Percentiles rank a stretch among this genome's conserved stretches.
These are phyloP conservation scores for Petroica traversi DNA, from an alignment of 2,113 vertebrate species.

Conservation along the genomic window DNA sequence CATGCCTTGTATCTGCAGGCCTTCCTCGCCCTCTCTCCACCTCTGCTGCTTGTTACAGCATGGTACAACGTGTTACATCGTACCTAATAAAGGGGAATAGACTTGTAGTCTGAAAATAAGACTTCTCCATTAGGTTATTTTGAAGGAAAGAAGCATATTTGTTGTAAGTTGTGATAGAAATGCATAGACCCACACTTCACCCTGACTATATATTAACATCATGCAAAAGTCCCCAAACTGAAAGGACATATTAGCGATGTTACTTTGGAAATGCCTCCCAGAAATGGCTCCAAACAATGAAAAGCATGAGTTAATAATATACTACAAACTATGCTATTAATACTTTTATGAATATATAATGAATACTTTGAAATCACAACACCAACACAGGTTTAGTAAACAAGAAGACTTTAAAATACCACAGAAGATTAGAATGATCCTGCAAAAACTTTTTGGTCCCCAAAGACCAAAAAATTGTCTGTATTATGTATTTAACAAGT, in stretches of 20 bases:
- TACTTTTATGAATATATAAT: not conserved
- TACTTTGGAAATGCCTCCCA: not conserved
- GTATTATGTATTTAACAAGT: not conserved
- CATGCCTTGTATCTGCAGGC: not conserved
- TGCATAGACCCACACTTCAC: fast-evolving
- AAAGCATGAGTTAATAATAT: not conserved
- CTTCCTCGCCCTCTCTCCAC: not conserved
- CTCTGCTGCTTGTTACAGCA: not conserved
- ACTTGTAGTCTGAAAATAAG: not conserved
- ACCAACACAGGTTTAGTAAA: not conserved
- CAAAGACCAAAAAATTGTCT: not conserved
- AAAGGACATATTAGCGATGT: not conserved
- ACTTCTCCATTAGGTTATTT: not conserved
- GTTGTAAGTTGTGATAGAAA: not conserved
- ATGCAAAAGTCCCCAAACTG: not conserved
- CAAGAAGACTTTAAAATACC: not conserved
- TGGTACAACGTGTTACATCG: too few relatives aligned
- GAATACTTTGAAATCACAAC: not conserved
- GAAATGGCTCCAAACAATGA: not conserved
- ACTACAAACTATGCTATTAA: not conserved
- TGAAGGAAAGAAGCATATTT: not conserved
- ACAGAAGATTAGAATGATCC: not conserved
- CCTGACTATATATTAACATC: not conserved
- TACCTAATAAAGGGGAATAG: not conserved
- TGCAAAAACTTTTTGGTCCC: not conserved